Evolutionary conservation across 2,888 invertebrate species (phyloP).

Genomic region (Ligdia adustata): DNA sequence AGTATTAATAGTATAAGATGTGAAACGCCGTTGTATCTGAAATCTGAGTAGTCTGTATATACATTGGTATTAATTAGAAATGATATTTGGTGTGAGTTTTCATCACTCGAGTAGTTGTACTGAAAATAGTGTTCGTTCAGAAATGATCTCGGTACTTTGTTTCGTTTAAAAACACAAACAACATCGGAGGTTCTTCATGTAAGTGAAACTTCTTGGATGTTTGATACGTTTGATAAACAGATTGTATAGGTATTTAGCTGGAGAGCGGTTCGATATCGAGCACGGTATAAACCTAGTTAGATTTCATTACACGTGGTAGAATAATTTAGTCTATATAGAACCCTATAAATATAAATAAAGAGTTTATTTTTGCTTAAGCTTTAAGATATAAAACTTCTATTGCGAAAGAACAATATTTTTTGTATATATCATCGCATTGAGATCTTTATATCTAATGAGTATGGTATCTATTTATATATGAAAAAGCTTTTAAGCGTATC

Average conservation of each 20-base stretch:
- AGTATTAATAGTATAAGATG: constrained; percentile 31
- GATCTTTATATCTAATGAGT: constrained; percentile 52
- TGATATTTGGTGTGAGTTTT: constrained; percentile 1
- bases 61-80: constrained; percentile 31
- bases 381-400: constrained; percentile 73
- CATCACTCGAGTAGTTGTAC: constrained; percentile 10
- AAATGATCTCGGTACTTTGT: constrained; percentile 22
- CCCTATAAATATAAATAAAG: constrained; percentile 66
- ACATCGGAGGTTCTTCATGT: constrained; percentile 1
- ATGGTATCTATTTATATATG: constrained; percentile 52
- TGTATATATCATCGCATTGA: constrained; percentile 73
- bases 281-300: constrained; percentile 76
- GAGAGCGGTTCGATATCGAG: constrained; percentile 58
- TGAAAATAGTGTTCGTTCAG: constrained; percentile 6
- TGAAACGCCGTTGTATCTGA: constrained; percentile 21
- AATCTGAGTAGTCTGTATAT: constrained; percentile 57
- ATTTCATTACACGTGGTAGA: constrained; percentile 52
- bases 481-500: constrained; percentile 58
- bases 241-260: constrained; percentile 42
- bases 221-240: constrained; percentile 19
- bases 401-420: constrained; percentile 79
- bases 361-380: constrained; percentile 83
- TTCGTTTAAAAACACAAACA: neutral
- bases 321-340: constrained; percentile 48
- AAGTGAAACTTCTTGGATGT: neutral